Evolutionary conservation across 2,888 invertebrate species (phyloP), one percentile per base, ranked within the genome.

Genomic region (Timandra comae): DNA sequence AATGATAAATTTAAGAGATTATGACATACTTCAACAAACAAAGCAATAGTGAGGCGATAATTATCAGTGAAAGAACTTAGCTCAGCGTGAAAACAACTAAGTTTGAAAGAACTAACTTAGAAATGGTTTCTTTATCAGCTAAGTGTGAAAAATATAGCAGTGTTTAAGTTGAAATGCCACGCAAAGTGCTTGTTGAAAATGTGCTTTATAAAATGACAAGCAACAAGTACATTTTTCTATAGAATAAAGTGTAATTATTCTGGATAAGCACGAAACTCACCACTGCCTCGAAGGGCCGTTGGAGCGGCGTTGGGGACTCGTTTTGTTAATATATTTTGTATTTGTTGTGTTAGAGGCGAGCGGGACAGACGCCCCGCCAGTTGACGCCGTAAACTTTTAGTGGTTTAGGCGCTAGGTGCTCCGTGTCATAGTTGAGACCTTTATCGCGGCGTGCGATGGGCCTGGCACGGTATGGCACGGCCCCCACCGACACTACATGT

Each of bases 391-490:
- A 63, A 68, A 66, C 49, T 72, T 76, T 75, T 72, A 76, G 69
- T 76, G 73, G 79, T 77, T 78, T 79, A 74, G 77, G 72, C 76
- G 79, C 78, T 72, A 69, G 67, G 61, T 59, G 68, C 59, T 61
- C 58, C 67, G 81, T 78, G 80, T 80, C 72, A 78, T 73, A 77
- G 77, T 70, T 77, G 64, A 69, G 67, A 67, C 71, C 70, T 71
- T 73, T 70, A 67, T 65, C 65, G 70, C 65, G 70, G 69, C 52
- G 60, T 56, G 62, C 64, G 63, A 67, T 62, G 65, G 64, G 59
- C 52, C 78, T 72, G 85, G 80, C 73, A 84, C 84, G 69, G 80
- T 78, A 70, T 69, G 84, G 81, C 75, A 85, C 84, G 75, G 47
- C 73, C 67, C n/a, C 63, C 69, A 52, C 63, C 64, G 56, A 70